phyloP scores from a whole-genome alignment of 2,888 invertebrate genomes.

The Mimas tiliae region DNA sequence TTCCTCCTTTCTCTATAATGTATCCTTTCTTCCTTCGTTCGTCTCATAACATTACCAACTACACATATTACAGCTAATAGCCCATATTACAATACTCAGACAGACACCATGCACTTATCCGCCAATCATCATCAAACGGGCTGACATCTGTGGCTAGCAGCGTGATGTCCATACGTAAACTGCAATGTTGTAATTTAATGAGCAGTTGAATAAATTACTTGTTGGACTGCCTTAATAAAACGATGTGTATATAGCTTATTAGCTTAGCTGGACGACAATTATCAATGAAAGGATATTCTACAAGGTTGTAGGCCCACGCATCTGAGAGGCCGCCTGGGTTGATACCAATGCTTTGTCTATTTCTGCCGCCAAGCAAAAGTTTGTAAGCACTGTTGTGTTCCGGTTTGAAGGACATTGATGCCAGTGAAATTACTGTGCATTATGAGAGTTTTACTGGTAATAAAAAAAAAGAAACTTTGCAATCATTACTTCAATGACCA shows the following conservation, averaged over 20 bases:
- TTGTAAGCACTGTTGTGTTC: too few relatives aligned
- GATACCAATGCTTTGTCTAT: too few relatives aligned
- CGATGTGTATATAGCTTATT: background rate
- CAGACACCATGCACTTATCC: conserved; percentile 4
- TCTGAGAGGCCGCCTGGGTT: too few relatives aligned
- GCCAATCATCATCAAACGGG: conserved; percentile 10
- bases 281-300: too few relatives aligned
- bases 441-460: too few relatives aligned
- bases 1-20: background rate
- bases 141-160: conserved; percentile 1
- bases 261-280: too few relatives aligned
- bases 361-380: too few relatives aligned
- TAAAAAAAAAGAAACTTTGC: too few relatives aligned
- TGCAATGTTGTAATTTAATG: conserved; percentile 3
- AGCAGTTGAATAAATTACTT: background rate
- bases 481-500: too few relatives aligned
- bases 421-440: too few relatives aligned
- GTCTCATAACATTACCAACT: background rate
- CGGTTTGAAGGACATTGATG: too few relatives aligned
- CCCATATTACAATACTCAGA: conserved; percentile 4
- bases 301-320: too few relatives aligned
- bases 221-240: background rate
- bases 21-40: background rate
- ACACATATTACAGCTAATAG: conserved; percentile 2
- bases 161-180: conserved; percentile 20